Evolutionary conservation across 2,113 vertebrate genomes (phyloP), one percentile per base, ranked within the genome.

Genomic region (Coptodon rendalli): DNA sequence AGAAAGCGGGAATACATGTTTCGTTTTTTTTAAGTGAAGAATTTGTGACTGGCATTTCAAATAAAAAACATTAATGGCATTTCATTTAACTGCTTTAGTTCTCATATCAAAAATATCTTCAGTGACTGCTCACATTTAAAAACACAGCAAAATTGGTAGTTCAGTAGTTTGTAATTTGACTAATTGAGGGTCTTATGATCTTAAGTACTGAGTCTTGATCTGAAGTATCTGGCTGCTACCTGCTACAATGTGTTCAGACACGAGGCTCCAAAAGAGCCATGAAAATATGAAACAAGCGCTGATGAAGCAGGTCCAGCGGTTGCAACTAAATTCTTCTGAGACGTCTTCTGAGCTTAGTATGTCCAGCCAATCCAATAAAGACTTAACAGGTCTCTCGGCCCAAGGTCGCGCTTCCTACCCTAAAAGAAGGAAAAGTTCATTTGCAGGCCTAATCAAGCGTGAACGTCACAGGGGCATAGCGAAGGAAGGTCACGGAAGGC

Each of bases 401-500:
- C 87, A 91, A 91, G 91, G 94, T 93, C 85, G 8, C 12, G 3
- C 87, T 89, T 91, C 78, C 86, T 76, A 86, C 82, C 82, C 90
- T 80, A 86, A 81, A 92, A 90, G 73, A 85, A 89, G 93, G 89
- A 91, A 90, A 94, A 93, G 92, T 91, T 95, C 22, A 94, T 96
- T 94, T 94, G 86, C 91, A 95, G 95, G 66, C 83, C 91, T 94
- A 94, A 95, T 94, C 89, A 92, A 87, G 92, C 87, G 68, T 94
- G 92, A 92, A 93, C 93, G 91, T 95, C 92, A 89, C 87, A 59
- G 73, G 84, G 84, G 81, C 68, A 84, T 24, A 81, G 83, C 79
- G 34, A 82, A 87, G 40, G 24, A 88, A 66, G 85, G 88, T 84
- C 43, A 16, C 17, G 54, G 66, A 73, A 68, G 66, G 86, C 80